Base-by-base conservation (phyloP, 2,797 vertebrate genomes). In the Serranus cabrilla region DNA sequence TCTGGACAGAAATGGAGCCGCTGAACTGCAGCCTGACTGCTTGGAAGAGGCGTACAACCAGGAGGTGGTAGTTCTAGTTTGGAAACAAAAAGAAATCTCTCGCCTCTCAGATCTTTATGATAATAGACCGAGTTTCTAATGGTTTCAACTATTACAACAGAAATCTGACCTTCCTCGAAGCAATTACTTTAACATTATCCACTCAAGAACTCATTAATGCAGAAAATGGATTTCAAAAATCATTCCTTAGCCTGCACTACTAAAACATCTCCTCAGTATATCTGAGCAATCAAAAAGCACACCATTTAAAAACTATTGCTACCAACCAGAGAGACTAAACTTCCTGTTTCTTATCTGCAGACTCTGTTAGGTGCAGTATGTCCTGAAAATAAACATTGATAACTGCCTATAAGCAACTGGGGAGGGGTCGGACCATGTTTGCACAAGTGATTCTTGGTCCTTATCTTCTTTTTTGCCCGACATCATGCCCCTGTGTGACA, bases 281-380 rank as follows among this genome's bases (percentile, higher is more conserved):
- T 61, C 18, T 14, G 9, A 64, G 69, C 40, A 61, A 68, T 78
- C 1, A 34, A 52, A 58, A 68, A 56, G n/a, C 9, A n/a, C 1
- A 42, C 34, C 43, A n/a, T 60, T 1, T 46, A 46, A 43, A 54
- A 72, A 58, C 63, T 31, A 39, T 78, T 55, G 34, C 63, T 67
- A 1, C 42, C 10, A 49, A 27, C 54, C 25, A 6, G 40, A 47
- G 14, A 39, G 18, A 50, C 3, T 2, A 7, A 16, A 25, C 25
- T 65, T 10, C 61, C 25, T 25, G 10, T 76, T n/a, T 46, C 37
- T 37, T 51, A 62, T 76, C 12, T 54, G 23, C n/a, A 5, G 31
- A 21, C n/a, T 64, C 8, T 4, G 23, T 56, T 42, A 18, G 23
- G 21, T 52, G 40, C 21, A 74, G 25, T 45, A 20, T 67, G 21